phyloP scores from a whole-genome alignment of 2,888 invertebrate genomes.

The Drosophila borborema region DNA sequence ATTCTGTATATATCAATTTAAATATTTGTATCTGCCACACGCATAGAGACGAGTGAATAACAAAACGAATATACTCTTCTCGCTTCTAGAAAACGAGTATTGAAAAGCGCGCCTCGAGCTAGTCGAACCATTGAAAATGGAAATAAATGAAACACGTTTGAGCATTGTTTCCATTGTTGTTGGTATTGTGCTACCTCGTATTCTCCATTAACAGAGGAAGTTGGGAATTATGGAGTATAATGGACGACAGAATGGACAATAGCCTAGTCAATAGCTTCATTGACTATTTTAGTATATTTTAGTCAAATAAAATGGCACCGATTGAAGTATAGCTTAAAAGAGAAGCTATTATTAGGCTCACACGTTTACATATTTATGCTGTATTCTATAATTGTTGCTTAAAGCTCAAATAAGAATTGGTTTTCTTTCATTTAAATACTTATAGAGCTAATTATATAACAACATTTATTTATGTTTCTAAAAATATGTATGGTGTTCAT shows the following conservation, averaged over 20 bases:
- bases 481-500: no score
- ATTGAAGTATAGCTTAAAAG: no score
- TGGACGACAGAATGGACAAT: background rate
- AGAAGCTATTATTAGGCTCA: no score
- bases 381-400: no score
- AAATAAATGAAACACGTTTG: slow-evolving; percentile 13
- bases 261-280: background rate
- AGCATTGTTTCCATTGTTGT: background rate
- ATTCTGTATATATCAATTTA: background rate
- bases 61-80: background rate
- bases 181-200: background rate
- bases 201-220: background rate
- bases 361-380: no score
- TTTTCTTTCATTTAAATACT: no score
- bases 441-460: no score
- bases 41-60: no score
- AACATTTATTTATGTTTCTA: no score
- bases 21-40: background rate
- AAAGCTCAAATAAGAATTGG: no score
- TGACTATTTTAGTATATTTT: no score
- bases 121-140: slow-evolving; percentile 15
- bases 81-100: background rate
- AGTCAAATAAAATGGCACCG: no score
- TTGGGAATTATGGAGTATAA: background rate
- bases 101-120: slow-evolving; percentile 13